A percentile compares a stretch with the other conserved stretches of the same genome.
These are phyloP conservation scores for Drosophila parabipectinata DNA, from an alignment of 1,140 invertebrate species.

Conservation along the genomic window DNA sequence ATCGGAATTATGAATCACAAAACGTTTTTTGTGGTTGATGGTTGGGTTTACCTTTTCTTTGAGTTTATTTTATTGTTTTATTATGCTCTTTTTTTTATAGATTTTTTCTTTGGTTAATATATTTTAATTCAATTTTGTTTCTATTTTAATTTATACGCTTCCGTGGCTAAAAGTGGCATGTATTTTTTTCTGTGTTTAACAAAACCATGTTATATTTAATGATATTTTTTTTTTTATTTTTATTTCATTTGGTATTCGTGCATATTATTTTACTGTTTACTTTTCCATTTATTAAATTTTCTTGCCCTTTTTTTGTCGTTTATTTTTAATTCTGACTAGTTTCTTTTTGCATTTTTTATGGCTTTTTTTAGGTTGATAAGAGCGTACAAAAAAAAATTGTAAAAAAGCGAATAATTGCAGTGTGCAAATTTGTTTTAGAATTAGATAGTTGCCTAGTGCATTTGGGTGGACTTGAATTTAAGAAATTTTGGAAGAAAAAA, in stretches of 20 bases:
- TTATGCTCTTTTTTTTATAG: slow-evolving; percentile 24
- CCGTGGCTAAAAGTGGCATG: slow-evolving; percentile 39
- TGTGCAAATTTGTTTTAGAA: slow-evolving; percentile 32
- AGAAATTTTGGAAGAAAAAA: neutral
- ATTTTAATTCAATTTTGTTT: slow-evolving; percentile 57
- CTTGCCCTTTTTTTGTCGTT: slow-evolving; percentile 5
- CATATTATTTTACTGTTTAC: slow-evolving; percentile 23
- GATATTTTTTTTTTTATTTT: neutral
- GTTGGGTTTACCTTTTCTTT: slow-evolving; percentile 28
- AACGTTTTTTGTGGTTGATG: slow-evolving; percentile 40
- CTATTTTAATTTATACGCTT: slow-evolving; percentile 53
- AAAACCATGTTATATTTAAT: neutral
- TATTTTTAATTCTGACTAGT: slow-evolving; percentile 7
- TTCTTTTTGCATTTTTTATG: neutral
- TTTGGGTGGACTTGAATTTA: slow-evolving; percentile 21
- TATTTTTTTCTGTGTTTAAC: slow-evolving; percentile 5
- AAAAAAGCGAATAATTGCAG: slow-evolving; percentile 21
- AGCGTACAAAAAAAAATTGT: neutral
- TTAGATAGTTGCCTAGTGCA: neutral
- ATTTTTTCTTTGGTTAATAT: slow-evolving; percentile 33
- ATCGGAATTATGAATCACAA: slow-evolving; percentile 66
- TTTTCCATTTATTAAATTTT: slow-evolving; percentile 28
- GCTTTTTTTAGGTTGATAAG: slow-evolving; percentile 8
- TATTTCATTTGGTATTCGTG: neutral
- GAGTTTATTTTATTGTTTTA: neutral